Evolutionary conservation across 1,140 invertebrate genomes (phyloP).

Genomic region (Protaetia brevitarsis): DNA sequence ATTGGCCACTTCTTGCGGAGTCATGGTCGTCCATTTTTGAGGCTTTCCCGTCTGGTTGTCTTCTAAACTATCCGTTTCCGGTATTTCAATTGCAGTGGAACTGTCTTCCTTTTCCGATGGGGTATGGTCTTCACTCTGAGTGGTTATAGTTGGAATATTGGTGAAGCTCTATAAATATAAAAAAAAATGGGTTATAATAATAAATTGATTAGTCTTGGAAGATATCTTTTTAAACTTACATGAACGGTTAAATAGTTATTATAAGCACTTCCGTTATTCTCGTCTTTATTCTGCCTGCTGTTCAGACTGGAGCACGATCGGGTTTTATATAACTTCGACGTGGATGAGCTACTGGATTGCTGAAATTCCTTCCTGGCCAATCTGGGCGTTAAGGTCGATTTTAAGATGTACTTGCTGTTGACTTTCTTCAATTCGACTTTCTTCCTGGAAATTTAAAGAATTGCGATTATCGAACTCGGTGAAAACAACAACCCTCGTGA

Average conservation of each 20-base stretch:
- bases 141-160: constrained; percentile 62
- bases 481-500: not conserved
- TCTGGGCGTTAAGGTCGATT: constrained; percentile 75
- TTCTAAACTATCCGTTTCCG: not conserved
- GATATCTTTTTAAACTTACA: constrained; percentile 60
- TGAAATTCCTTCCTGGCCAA: constrained; percentile 66
- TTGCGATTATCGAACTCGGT: not conserved
- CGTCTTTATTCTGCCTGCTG: constrained; percentile 43
- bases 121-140: constrained; percentile 61
- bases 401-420: constrained; percentile 78
- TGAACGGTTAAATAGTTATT: constrained; percentile 73
- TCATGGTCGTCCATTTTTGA: constrained; percentile 73
- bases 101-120: constrained; percentile 40
- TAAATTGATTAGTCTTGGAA: not conserved
- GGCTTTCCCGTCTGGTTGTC: constrained; percentile 42
- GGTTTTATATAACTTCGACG: constrained; percentile 61
- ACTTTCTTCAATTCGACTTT: constrained; percentile 79
- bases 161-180: constrained; percentile 59
- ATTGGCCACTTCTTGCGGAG: constrained; percentile 79
- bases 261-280: constrained; percentile 50
- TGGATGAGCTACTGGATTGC: constrained; percentile 52
- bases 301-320: constrained; percentile 54
- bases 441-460: constrained; percentile 55
- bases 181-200: not conserved
- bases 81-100: constrained; percentile 35